These are phyloP conservation scores for Cancer borealis DNA, from an alignment of 2,888 invertebrate genomes.

Conservation along the genomic window DNA sequence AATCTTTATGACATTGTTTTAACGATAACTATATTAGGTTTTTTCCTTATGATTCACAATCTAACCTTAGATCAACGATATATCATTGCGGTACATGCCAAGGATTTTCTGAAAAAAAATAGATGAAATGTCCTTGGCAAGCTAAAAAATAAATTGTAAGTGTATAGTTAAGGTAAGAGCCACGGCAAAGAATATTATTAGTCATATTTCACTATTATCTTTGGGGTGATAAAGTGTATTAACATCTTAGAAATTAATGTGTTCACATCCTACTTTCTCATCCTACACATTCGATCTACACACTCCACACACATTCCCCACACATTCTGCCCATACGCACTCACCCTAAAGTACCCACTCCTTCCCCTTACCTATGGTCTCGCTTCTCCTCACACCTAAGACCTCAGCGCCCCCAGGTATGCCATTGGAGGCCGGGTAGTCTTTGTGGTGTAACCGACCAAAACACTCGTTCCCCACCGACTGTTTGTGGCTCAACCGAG, in stretches of 20 bases:
- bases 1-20: too few relatives aligned
- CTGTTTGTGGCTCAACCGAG: slow-evolving; percentile 16
- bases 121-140: too few relatives aligned
- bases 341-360: not conserved
- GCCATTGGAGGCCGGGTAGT: not conserved
- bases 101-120: not conserved
- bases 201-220: too few relatives aligned
- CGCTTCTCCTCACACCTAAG: not conserved
- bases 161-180: too few relatives aligned
- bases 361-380: not conserved
- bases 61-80: not conserved
- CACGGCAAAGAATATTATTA: too few relatives aligned
- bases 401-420: not conserved
- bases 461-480: slow-evolving; percentile 7
- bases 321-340: not conserved
- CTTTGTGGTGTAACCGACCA: slow-evolving; percentile 51
- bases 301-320: not conserved
- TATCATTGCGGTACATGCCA: not conserved
- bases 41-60: not conserved
- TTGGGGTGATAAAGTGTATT: too few relatives aligned
- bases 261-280: not conserved
- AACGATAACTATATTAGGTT: not conserved
- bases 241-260: not conserved
- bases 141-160: too few relatives aligned
- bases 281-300: not conserved